These are phyloP conservation scores for Vireo altiloquus DNA, from an alignment of 2,113 vertebrate species.

Conservation along the genomic window DNA sequence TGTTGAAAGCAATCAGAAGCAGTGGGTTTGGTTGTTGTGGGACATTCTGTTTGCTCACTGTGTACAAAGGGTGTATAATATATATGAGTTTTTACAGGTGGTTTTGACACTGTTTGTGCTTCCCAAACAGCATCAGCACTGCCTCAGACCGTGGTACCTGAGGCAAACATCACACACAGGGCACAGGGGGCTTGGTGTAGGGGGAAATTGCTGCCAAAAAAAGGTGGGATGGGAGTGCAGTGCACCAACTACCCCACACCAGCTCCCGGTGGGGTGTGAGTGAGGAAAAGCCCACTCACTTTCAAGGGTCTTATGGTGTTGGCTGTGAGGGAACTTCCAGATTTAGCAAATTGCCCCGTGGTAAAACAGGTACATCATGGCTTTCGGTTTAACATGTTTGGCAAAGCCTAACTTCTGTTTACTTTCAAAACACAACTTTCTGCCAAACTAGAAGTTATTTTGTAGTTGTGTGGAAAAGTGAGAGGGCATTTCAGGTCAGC, in stretches of 20 bases:
- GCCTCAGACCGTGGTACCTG: fast-evolving
- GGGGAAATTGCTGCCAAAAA: not conserved
- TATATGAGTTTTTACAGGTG: fast-evolving
- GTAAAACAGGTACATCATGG: not conserved
- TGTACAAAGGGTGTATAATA: fast-evolving
- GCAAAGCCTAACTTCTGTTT: slow-evolving; percentile 18
- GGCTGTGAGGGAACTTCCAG: not conserved
- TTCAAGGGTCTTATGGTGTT: not conserved
- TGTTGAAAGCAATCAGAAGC: not conserved
- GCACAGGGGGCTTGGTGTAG: fast-evolving
- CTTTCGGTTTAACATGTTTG: not conserved
- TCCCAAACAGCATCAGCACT: not conserved
- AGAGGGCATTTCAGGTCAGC: slow-evolving; percentile 44
- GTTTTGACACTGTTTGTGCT: fast-evolving
- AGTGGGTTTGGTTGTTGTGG: not conserved
- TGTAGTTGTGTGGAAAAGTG: slow-evolving; percentile 38
- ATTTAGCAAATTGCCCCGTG: not conserved
- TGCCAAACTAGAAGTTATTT: not conserved
- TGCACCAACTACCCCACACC: fast-evolving
- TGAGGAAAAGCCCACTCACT: not conserved
- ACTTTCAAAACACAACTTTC: slow-evolving; percentile 38
- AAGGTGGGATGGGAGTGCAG: fast-evolving
- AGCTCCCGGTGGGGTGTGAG: not conserved
- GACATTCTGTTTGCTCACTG: not conserved
- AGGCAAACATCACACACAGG: fast-evolving